These are phyloP conservation scores for Synergus itoensis DNA, from an alignment of 2,888 invertebrate genomes.

Conservation along the genomic window DNA sequence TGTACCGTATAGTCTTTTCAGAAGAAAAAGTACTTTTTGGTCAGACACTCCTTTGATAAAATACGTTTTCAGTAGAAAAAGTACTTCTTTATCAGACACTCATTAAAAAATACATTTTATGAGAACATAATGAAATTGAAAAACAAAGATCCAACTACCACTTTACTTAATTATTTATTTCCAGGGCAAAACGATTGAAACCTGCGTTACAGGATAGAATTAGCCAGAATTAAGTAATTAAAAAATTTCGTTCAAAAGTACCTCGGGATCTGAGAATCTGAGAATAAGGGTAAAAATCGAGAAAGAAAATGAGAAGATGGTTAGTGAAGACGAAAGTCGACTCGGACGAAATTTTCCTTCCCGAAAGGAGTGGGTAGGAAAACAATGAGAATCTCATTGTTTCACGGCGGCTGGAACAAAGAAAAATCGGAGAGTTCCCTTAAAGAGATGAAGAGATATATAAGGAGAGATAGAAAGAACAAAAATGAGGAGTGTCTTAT, in stretches of 20 bases:
- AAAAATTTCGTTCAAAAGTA: constrained; percentile 5
- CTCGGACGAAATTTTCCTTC: constrained; percentile 20
- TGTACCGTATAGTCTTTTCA: no score
- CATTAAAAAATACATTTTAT: no score
- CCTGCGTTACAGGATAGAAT: not conserved
- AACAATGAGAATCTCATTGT: constrained; percentile 41
- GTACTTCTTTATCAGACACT: not conserved
- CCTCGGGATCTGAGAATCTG: not conserved
- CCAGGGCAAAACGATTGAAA: not conserved
- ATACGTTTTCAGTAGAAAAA: not conserved
- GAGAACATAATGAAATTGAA: not conserved
- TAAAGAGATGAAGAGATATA: constrained; percentile 30
- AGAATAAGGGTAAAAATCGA: not conserved
- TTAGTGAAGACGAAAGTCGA: constrained; percentile 16
- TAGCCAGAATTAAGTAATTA: constrained; percentile 13
- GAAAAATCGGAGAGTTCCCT: not conserved
- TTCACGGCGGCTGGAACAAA: constrained; percentile 19
- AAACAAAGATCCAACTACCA: not conserved
- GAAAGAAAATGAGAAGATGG: not conserved
- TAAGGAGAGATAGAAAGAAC: constrained; percentile 42
- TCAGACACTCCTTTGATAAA: not conserved
- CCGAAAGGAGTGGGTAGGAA: not conserved
- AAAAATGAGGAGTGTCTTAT: constrained; percentile 47
- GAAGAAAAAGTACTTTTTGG: no score
- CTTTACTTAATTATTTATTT: not conserved